Evolutionary conservation across 2,797 vertebrate species (phyloP).

Genomic region (Neosilurus hyrtlii): DNA sequence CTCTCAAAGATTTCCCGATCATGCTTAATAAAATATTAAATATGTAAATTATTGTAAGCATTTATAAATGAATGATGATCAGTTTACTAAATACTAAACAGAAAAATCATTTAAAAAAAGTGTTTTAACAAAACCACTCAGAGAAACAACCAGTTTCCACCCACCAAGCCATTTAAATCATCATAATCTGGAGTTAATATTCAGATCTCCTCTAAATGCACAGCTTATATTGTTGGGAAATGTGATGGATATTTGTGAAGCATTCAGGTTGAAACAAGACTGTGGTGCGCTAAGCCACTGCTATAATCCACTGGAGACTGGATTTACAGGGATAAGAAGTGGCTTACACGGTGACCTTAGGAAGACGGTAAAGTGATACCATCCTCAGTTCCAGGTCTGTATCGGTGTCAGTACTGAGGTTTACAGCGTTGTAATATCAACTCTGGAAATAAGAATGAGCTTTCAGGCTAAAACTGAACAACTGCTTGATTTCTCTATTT

Average conservation of each 20-base stretch:
- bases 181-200: not conserved
- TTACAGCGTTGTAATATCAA: not conserved
- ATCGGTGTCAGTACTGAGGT: not conserved
- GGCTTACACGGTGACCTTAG: constrained; percentile 15
- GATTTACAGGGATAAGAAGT: constrained; percentile 14
- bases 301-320: not conserved
- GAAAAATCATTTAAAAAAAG: not conserved
- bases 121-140: not conserved
- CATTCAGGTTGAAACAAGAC: not conserved
- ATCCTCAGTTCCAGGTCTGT: not conserved
- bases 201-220: not conserved
- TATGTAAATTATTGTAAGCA: too few species aligned
- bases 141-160: not conserved
- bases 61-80: not conserved
- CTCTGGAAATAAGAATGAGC: not conserved
- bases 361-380: not conserved
- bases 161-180: not conserved
- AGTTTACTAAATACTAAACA: not conserved
- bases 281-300: not conserved
- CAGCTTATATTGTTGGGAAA: not conserved
- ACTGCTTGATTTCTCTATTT: not conserved
- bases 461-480: not conserved
- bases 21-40: not conserved
- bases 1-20: not conserved
- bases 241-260: not conserved